Evolutionary conservation across 2,113 vertebrate genomes (phyloP).

Genomic region (Calidris pugnax): DNA sequence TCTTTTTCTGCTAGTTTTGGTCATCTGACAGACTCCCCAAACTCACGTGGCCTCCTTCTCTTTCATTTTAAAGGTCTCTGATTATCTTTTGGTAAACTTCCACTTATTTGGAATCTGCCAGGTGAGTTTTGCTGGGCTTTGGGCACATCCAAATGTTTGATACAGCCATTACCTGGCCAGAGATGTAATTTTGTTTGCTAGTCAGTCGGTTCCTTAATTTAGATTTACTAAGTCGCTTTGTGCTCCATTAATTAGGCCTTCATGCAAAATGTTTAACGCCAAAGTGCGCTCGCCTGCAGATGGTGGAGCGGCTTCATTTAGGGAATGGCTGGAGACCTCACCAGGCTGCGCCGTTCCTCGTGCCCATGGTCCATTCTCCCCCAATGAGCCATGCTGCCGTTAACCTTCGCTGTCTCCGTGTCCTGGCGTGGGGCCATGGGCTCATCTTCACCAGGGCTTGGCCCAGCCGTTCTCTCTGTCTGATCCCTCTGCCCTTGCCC

Average conservation of each 20-base stretch:
- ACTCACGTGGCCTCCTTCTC: neutral
- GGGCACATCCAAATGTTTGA: constrained; percentile 4
- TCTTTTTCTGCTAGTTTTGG: neutral
- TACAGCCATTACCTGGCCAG: neutral
- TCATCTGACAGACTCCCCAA: neutral
- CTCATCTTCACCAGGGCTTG: neutral
- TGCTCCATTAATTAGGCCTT: constrained; percentile 59
- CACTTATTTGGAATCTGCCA: neutral
- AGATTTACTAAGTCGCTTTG: constrained; percentile 52
- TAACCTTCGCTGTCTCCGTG: neutral
- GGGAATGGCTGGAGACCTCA: constrained; percentile 24
- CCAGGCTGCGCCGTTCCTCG: neutral
- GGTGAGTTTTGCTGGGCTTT: constrained; percentile 5
- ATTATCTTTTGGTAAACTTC: neutral
- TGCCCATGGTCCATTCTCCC: constrained; percentile 7
- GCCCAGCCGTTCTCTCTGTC: neutral
- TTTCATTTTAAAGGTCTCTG: neutral
- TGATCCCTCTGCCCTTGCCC: neutral
- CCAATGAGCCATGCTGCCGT: neutral
- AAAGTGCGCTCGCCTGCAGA: neutral
- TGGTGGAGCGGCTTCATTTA: constrained; percentile 50
- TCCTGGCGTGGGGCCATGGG: neutral
- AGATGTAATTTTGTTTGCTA: constrained; percentile 42
- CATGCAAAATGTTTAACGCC: constrained; percentile 38
- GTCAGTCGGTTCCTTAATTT: constrained; percentile 40